Evolutionary conservation across 2,113 vertebrate species (phyloP), one percentile per base, ranked within the genome.

Genomic region (Prinia subflava): DNA sequence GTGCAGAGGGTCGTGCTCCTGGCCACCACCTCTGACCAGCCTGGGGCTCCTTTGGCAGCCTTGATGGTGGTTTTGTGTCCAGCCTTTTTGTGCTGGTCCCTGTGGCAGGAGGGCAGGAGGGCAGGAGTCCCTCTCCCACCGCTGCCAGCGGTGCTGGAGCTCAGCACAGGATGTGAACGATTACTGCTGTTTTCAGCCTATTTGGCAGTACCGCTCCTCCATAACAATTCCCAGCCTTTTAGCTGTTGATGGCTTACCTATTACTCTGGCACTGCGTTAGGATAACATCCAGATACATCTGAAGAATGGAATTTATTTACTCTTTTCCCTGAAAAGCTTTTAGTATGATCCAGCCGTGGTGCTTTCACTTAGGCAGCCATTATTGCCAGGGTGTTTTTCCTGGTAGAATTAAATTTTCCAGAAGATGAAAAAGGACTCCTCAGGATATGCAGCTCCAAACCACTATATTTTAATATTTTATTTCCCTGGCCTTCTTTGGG

Each of bases 291-390:
- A 97, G 93, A 89, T 91, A 93, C 90, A 55, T 94, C 89, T 83
- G 87, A 97, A 87, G 83, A 91, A 93, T 91, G 87, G 95, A 93
- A 96, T 97, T 96, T 97, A 97, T 97, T 97, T 97, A 95, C 96
- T 94, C 82, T 76, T 93, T 94, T 93, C 80, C 93, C 95, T 96
- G 96, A 95, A 97, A 98, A 98, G 95, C 97, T 97, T 97, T 97
- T 95, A 97, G 95, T 84, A 80, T 96, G 96, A 97, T 97, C 94
- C 89, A 94, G 93, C 94, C 68, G 63, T 44, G 57, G 59, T 65
- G 80, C 92, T 91, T 94, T 92, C 88, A 77, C 69, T 55, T 49
- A 95, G 90, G 93, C 79, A 90, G 53, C 80, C 77, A 39, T 96
- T 93, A 97, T 94, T 91, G 90, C 80, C 30, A 30, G 68, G 53